These are phyloP conservation scores for Falco naumanni DNA, from an alignment of 2,797 vertebrate species.

Conservation along the genomic window DNA sequence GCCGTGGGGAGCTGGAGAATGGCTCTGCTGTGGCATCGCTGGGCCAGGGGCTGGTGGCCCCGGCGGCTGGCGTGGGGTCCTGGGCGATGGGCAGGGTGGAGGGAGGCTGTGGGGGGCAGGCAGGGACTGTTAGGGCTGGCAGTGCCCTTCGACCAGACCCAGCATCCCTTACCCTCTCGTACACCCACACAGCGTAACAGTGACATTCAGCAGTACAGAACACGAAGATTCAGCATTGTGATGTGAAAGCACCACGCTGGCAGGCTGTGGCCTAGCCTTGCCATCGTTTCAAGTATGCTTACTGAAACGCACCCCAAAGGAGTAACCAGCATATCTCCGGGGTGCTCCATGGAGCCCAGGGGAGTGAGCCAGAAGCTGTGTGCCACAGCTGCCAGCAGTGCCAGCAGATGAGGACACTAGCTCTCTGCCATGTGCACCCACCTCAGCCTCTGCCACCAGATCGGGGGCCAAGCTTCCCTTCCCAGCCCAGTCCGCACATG, in stretches of 20 bases:
- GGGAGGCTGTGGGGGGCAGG: not conserved
- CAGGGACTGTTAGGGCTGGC: not conserved
- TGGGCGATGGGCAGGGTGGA: not conserved
- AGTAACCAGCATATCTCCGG: rapidly evolving
- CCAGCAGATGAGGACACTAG: not conserved
- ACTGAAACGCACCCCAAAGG: rapidly evolving
- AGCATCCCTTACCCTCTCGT: not conserved
- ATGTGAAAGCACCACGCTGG: not conserved
- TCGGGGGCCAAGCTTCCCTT: not conserved
- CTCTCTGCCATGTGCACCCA: not conserved
- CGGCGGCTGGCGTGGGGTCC: rapidly evolving
- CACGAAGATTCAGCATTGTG: rapidly evolving
- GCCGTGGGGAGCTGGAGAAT: too few species aligned
- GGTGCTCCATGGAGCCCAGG: rapidly evolving
- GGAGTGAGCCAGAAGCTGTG: not conserved
- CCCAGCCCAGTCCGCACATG: rapidly evolving
- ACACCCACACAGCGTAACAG: not conserved
- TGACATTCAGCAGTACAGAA: not conserved
- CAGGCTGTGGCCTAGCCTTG: not conserved
- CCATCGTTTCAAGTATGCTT: rapidly evolving
- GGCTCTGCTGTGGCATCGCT: too few species aligned
- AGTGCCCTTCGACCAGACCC: not conserved
- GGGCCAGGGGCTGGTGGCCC: not conserved
- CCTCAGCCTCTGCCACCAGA: not conserved
- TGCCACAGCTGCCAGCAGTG: not conserved